Base-by-base conservation (phyloP, 2,797 vertebrate genomes). In the Neopelma chrysocephalum region DNA sequence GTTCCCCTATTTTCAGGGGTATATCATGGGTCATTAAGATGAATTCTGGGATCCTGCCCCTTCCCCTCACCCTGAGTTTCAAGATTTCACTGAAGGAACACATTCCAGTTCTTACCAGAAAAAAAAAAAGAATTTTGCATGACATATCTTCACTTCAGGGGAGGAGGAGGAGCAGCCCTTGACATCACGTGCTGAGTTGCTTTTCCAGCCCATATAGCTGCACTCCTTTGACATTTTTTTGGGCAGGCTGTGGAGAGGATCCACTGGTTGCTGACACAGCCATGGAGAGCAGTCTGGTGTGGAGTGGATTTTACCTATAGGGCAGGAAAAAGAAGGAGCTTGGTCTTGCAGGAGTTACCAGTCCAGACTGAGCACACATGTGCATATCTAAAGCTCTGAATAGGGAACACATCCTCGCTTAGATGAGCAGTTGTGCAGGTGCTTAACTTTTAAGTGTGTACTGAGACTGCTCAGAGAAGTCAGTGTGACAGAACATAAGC, bases 1-100 rank as follows among this genome's bases (percentile, higher is more conserved):
- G 7, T 91, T 73, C 95, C 96, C 92, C 82, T 93, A 87, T 94
- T 94, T 95, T 96, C 84, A 89, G 96, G 96, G 88, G 92, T 68
- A 62, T 93, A 21, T 85, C 4, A 3, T 51, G 84, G 88, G 87
- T 65, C 65, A 25, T 72, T 94, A 51, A 82, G 85, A 68, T 78
- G 43, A 92, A 77, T 92, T 93, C 54, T 94, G 68, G 68, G 45
- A 81, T 91, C 79, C 45, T 78, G 25, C 56, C 61, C 62, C n/a
- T 86, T 84, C 21, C 23, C 27, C 3, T 81, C 45, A 25, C 34
- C 45, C 38, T 54, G 58, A 40, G 81, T 90, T 94, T 90, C 81
- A 85, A 68, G n/a, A 56, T 61, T 76, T 85, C 69, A 56, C 65
- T 70, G 42, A 94, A 68, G 29, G 29, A 93, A 75, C 32, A 56